phyloP scores from a whole-genome alignment of 2,797 vertebrate species.

The Notamacropus eugenii region DNA sequence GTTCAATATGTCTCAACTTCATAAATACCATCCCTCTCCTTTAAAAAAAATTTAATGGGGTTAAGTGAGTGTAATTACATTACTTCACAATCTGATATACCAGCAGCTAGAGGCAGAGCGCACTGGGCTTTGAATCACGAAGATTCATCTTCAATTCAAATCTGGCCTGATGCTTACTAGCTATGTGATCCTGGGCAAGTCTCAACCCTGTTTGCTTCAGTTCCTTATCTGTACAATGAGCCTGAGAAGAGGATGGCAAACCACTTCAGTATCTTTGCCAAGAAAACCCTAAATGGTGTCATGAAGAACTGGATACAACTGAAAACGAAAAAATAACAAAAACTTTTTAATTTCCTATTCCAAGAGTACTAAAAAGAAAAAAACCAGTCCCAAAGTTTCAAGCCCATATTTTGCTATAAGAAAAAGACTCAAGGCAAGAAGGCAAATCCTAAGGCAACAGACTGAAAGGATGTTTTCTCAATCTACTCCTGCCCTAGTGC shows the following conservation, averaged over 20 bases:
- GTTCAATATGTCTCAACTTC: not conserved
- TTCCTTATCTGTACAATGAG: too few relatives aligned
- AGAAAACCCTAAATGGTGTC: too few relatives aligned
- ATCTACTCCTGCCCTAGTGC: not conserved
- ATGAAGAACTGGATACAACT: not conserved
- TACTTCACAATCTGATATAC: not conserved
- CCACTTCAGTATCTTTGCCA: too few relatives aligned
- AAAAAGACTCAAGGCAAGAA: constrained; percentile 29
- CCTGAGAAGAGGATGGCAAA: too few relatives aligned
- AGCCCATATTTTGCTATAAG: constrained; percentile 49
- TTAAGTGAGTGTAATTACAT: not conserved
- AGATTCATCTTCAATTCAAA: too few relatives aligned
- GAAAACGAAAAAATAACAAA: too few relatives aligned
- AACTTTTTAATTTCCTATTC: constrained; percentile 37
- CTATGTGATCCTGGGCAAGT: too few relatives aligned
- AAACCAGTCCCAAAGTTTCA: constrained; percentile 24
- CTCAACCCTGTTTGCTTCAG: too few relatives aligned
- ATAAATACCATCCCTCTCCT: not conserved
- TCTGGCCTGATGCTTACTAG: too few relatives aligned
- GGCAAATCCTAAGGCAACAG: not conserved
- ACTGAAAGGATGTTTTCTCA: constrained; percentile 29
- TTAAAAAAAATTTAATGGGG: not conserved
- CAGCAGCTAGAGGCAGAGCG: not conserved
- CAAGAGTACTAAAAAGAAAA: constrained; percentile 49
- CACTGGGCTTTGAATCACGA: too few relatives aligned